Conservation (phyloP, 2,113 vertebrate genomes). For the Catagonus wagneri region DNA sequence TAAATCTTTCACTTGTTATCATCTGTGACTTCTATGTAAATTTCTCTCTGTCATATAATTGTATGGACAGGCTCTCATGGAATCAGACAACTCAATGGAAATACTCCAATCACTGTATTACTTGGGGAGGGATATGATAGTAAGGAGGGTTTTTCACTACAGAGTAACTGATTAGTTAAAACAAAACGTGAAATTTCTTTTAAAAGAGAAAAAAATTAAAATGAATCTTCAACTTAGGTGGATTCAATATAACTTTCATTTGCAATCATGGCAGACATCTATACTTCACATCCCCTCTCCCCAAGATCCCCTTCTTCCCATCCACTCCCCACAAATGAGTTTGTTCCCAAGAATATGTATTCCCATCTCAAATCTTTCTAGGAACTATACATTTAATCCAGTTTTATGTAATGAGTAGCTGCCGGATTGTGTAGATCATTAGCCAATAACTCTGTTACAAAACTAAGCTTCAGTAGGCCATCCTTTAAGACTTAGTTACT, state of each 20-base stretch:
- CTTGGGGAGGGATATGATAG: neutral
- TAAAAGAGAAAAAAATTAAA: constrained; percentile 1
- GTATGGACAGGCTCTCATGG: neutral
- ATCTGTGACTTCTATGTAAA: constrained; percentile 26
- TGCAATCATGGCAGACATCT: neutral
- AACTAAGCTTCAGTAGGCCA: constrained; percentile 45
- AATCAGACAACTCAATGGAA: constrained; percentile 1
- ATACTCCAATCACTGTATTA: neutral
- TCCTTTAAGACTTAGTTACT: neutral
- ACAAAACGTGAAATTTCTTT: neutral
- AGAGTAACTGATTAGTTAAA: constrained; percentile 21
- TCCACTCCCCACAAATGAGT: neutral
- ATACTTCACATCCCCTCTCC: neutral
- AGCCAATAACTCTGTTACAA: constrained; percentile 52
- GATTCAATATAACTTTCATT: constrained; percentile 32
- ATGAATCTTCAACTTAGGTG: constrained; percentile 26
- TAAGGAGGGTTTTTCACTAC: neutral
- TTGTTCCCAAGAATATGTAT: constrained; percentile 24
- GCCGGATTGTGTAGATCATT: constrained; percentile 16
- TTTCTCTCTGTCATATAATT: constrained; percentile 34
- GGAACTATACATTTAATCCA: constrained; percentile 36
- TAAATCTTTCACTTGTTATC: neutral
- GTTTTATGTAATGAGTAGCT: constrained; percentile 38
- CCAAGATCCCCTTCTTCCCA: neutral
- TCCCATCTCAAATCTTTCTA: constrained; percentile 40